Percentiles rank a stretch among this genome's conserved stretches.
phyloP scores from a whole-genome alignment of 2,888 invertebrate species.

The Aleiodes alternator region DNA sequence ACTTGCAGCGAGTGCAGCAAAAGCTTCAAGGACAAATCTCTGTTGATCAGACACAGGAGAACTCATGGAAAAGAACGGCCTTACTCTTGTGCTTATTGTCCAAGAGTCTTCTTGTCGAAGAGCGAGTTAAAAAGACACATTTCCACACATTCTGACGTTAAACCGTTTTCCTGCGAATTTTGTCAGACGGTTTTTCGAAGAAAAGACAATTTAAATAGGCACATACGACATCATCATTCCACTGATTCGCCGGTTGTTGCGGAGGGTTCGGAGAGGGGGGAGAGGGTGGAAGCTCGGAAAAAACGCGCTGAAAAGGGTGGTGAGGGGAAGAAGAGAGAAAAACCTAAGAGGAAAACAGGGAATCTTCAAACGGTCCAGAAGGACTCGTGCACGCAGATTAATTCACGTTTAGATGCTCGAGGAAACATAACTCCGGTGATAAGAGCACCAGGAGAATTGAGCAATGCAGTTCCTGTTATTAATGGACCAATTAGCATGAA shows the following conservation, averaged over 20 bases:
- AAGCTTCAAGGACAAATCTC: constrained; percentile 71
- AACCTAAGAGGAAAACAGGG: constrained; percentile 32
- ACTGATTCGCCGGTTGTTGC: constrained; percentile 61
- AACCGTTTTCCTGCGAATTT: constrained; percentile 83
- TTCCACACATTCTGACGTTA: constrained; percentile 78
- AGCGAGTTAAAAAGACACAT: constrained; percentile 74
- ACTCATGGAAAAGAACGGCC: constrained; percentile 74
- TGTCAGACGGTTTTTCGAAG: constrained; percentile 84
- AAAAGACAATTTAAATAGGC: constrained; percentile 87
- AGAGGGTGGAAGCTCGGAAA: constrained; percentile 13
- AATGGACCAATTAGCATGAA: constrained; percentile 75
- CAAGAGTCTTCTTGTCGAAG: constrained; percentile 72
- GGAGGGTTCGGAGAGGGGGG: not conserved
- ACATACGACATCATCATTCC: constrained; percentile 86
- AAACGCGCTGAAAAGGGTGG: constrained; percentile 36
- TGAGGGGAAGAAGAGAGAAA: constrained; percentile 34
- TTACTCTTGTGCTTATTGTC: constrained; percentile 73
- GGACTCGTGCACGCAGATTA: constrained; percentile 53
- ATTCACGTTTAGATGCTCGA: constrained; percentile 65
- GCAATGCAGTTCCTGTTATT: constrained; percentile 75
- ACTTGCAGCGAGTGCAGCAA: constrained; percentile 71
- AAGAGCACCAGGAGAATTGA: constrained; percentile 67
- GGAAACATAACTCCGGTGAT: constrained; percentile 69
- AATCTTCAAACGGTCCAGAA: not conserved
- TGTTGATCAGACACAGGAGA: constrained; percentile 72